Evolutionary conservation across 2,888 invertebrate genomes (phyloP), one percentile per base, ranked within the genome.

Genomic region (Branchellion lobata): DNA sequence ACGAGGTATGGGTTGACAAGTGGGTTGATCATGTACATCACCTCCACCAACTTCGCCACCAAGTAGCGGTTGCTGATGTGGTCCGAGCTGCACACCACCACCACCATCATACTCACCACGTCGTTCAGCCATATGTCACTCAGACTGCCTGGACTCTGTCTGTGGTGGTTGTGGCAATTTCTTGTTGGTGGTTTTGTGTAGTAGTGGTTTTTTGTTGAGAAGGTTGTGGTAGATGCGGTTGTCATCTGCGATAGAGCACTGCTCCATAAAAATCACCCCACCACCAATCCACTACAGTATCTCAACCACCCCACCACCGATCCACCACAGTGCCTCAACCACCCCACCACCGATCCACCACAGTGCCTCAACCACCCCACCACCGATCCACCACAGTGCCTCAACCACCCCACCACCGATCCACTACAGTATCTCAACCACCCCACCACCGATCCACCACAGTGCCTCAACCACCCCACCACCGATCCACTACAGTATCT

Each of bases 21-120:
- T 0, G 91, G 90, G 83, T 89, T 90, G 85, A 87, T 84, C 72
- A 88, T 85, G 84, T 89, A 90, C 81, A 90, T 84, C 27, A 95
- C 94, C 89, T 96, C 96, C 76, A 97, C 93, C 84, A 97, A 92
- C 90, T 98, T 98, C 83, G 98, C 96, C 82, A 95, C 93, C 82
- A 99, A 91, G 88, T 98, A 98, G 0, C 98, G 98, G 89, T 98
- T 99, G 87, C 93, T 93, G 86, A 98, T 92, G 87, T 93, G 93
- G 85, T 93, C 92, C 21, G 94, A 93, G 82, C 93, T 92, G 89
- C 96, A 96, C 80, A 96, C 92, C 84, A 95, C 92, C 81, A 93
- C 92, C 68, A 98, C 89, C 40, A 98, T 89, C 92, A 96, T 94
- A 40, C 93, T 92, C 82, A 96, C 91, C 82, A 97, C 90, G 21